Percentiles rank a stretch among this genome's conserved stretches.
Evolutionary conservation across 1,140 invertebrate genomes (phyloP).

Genomic region (Trissolcus basalis): DNA sequence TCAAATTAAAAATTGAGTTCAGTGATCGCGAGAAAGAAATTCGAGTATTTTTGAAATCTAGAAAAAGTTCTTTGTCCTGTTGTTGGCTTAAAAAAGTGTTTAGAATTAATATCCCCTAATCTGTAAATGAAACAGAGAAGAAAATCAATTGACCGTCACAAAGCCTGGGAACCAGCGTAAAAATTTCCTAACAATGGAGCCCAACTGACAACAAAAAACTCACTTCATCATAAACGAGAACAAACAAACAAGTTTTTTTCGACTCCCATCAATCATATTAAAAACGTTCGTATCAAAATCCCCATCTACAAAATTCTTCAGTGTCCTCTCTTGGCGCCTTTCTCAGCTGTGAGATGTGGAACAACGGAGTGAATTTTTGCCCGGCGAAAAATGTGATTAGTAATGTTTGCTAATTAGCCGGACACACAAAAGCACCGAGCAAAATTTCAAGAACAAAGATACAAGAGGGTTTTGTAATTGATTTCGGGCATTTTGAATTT

Average conservation of each 20-base stretch:
- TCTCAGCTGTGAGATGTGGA: not conserved
- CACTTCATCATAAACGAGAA: conserved; percentile 28
- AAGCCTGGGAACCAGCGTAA: conserved; percentile 24
- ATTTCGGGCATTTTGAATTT: conserved; percentile 41
- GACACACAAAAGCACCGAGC: conserved; percentile 7
- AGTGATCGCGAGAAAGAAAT: too few relatives aligned
- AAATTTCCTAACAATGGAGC: conserved; percentile 15
- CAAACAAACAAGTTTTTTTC: conserved; percentile 61
- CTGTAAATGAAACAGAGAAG: conserved; percentile 9
- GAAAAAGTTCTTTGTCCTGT: too few relatives aligned
- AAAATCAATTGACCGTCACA: conserved; percentile 26
- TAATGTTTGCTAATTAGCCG: conserved; percentile 48
- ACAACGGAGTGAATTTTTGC: conserved; percentile 6
- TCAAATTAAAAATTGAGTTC: too few relatives aligned
- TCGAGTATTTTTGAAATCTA: too few relatives aligned
- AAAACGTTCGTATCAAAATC: conserved; percentile 2
- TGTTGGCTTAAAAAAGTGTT: conserved; percentile 3
- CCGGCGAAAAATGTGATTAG: conserved; percentile 24
- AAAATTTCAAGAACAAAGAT: conserved; percentile 2
- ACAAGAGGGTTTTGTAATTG: conserved; percentile 24
- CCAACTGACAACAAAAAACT: conserved; percentile 10
- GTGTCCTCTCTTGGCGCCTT: not conserved
- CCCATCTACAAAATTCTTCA: too few relatives aligned
- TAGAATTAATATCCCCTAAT: conserved; percentile 18
- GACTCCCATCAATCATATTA: conserved; percentile 61